These are phyloP conservation scores for Vultur gryphus DNA, from an alignment of 2,797 vertebrate genomes.

Conservation along the genomic window DNA sequence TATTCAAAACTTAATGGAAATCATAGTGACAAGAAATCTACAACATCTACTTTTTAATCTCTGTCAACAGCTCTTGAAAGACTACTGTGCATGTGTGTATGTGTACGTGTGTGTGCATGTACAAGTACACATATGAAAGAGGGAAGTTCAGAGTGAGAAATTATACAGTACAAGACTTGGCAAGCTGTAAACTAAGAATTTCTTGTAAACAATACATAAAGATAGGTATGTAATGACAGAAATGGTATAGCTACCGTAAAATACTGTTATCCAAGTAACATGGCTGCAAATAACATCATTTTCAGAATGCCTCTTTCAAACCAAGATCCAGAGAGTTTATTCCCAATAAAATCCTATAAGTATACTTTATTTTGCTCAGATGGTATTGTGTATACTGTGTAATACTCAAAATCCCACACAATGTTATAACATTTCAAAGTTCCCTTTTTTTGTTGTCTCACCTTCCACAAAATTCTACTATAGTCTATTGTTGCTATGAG, in stretches of 20 bases:
- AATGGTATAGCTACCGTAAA: not conserved
- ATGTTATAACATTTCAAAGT: not conserved
- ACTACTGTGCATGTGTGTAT: not conserved
- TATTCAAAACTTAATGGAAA: not conserved
- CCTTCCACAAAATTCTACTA: not conserved
- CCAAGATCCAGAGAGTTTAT: not conserved
- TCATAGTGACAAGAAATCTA: not conserved
- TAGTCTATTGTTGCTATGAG: not conserved
- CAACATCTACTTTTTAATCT: not conserved
- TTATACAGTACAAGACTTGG: not conserved
- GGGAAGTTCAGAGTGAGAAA: not conserved
- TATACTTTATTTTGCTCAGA: not conserved
- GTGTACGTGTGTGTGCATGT: accelerated
- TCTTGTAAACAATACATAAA: not conserved
- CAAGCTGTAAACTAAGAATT: not conserved
- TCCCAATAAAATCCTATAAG: not conserved
- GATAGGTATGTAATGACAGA: not conserved
- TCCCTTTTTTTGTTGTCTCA: not conserved
- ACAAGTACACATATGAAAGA: not conserved
- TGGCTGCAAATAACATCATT: not conserved
- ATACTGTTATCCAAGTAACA: not conserved
- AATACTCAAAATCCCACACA: not conserved
- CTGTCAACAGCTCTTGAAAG: not conserved
- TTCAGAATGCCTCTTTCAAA: not conserved
- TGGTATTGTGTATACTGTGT: not conserved